phyloP scores from a whole-genome alignment of 2,888 invertebrate genomes.

The Lasioglossum marginatum region DNA sequence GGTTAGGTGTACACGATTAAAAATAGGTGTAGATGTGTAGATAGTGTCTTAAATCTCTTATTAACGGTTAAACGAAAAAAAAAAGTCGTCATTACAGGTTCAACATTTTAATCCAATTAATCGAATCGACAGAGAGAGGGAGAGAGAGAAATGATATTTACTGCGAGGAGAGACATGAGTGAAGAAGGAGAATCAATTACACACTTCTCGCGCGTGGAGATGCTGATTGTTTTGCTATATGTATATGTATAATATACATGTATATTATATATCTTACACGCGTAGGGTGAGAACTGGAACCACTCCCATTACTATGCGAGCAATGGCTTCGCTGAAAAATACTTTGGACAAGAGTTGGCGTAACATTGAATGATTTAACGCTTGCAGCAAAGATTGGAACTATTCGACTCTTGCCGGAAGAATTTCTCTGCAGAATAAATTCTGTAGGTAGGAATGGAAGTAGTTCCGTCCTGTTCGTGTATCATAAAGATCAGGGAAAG shows the following conservation, averaged over 20 bases:
- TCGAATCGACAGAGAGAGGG: conserved; percentile 41
- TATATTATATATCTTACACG: background rate
- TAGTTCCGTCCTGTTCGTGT: background rate
- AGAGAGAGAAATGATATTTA: conserved; percentile 34
- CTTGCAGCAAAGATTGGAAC: background rate
- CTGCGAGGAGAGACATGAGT: conserved; percentile 23
- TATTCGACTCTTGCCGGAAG: background rate
- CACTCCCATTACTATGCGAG: background rate
- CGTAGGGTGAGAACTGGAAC: background rate
- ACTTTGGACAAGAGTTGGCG: background rate
- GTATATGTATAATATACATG: conserved; percentile 21
- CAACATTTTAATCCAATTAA: conserved; percentile 77
- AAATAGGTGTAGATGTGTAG: conserved; percentile 69
- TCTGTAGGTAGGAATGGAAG: background rate
- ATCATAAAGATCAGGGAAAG: background rate
- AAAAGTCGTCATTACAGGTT: conserved; percentile 76
- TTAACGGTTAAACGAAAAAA: conserved; percentile 21
- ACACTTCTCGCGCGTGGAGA: conserved; percentile 70
- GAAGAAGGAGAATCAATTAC: conserved; percentile 57
- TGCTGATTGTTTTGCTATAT: conserved; percentile 62
- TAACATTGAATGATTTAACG: background rate
- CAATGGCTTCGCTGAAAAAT: background rate
- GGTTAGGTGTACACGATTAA: conserved; percentile 63
- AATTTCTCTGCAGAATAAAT: background rate
- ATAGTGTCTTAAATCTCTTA: conserved; percentile 79